Base-by-base conservation (phyloP, 2,797 vertebrate genomes). In the Graptemys geographica region DNA sequence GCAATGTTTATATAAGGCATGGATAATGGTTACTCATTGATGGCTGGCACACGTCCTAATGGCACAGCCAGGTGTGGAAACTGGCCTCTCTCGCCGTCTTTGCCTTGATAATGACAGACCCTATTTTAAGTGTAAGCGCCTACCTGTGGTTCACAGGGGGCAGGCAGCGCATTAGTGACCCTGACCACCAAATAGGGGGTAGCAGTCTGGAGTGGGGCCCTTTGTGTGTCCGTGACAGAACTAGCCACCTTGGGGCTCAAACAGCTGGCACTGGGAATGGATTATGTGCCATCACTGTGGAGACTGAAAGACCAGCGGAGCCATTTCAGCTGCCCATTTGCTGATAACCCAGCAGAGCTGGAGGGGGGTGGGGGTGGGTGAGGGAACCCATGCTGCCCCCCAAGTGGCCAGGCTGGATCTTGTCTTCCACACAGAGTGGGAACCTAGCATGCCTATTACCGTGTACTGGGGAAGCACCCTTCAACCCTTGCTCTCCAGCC, bases 11-110 rank as follows among this genome's bases (percentile, higher is more conserved):
- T 84, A 49, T 90, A 83, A 11, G 0, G 55, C 65, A 80, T 6
- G 47, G 84, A 76, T 92, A 86, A 95, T 89, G 90, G 94, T 65
- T 91, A 96, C 94, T 96, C 94, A 87, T 27, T 90, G 84, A 90
- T 0, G 2, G 52, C 0, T 0, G 74, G 74, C 47, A 28, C 44
- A 78, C 3, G 4, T 47, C 44, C 44, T 49, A 47, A 47, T 31
- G 44, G 74, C 13, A 1, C 74, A 78, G 25, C 41, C 72, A 49
- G 41, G 44, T 49, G 44, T 78, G 44, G 74, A 78, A 49, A 49
- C 44, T 49, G 44, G 44, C 31, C 13, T 49, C 25, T 31, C 12
- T 76, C 27, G 49, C 27, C 3, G 27, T 31, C 74, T 78, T 59
- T 59, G 81, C 19, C 28, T 28, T 62, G 74, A 31, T 78, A 18